Evolutionary conservation across 2,113 vertebrate species (phyloP), one percentile per base, ranked within the genome.

Genomic region (Macroglossus sobrinus): DNA sequence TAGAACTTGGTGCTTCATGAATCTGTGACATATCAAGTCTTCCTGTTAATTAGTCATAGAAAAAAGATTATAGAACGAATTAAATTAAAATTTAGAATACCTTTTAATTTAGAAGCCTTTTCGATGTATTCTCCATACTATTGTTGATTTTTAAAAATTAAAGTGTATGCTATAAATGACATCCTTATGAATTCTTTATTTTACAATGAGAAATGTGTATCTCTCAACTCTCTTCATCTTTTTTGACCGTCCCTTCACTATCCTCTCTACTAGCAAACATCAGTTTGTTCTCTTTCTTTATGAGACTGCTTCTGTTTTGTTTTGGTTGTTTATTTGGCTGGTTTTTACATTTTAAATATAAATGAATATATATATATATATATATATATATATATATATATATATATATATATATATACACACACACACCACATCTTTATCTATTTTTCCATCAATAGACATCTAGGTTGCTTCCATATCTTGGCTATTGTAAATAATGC

Each of bases 101-200:
- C 16, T 80, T 91, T 47, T n/a, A 55, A 38, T 59, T 84, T 16
- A 69, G 19, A 92, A 61, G 8, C 0, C 50, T 45, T 21, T 55
- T 8, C 8, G 2, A 19, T 47, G 0, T 47, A 38, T 11, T 75
- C 2, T 75, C 43, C 21, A 15, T 40, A 18, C 1, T 28, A 1
- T 14, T 69, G 10, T 47, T 88, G 45, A 43, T 30, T 87, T 86
- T 43, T 87, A 35, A 22, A 57, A 57, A 66, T 63, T 61, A 45
- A 72, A 87, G 30, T 75, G 61, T 35, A 57, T 40, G 11, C 66
- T 57, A 1, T 71, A 86, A 4, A 57, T 68, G 28, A 71, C 16
- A 43, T 40, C 47, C 11, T 22, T 8, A 21, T 22, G 35, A 86
- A 35, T 71, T 53, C 22, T 28, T 84, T 69, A 33, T 35, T 50